These are phyloP conservation scores for Lerista edwardsae DNA, from an alignment of 2,797 vertebrate species.

Conservation along the genomic window DNA sequence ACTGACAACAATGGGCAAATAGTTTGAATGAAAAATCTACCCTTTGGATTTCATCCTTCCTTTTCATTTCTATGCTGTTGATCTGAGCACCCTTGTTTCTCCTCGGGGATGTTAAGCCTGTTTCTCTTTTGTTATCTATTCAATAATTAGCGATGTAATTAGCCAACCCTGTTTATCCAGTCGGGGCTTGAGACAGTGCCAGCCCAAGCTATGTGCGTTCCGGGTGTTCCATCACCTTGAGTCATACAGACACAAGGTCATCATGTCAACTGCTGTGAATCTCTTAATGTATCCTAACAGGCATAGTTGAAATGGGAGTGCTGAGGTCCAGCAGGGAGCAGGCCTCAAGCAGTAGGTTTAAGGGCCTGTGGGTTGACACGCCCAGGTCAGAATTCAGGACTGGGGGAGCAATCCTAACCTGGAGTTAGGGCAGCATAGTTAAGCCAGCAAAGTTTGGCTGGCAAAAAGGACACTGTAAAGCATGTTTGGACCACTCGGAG, in stretches of 20 bases:
- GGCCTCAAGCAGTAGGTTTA: too few species aligned
- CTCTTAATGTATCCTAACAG: not conserved
- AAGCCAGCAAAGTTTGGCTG: too few species aligned
- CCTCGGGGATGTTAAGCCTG: not conserved
- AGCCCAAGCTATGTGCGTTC: not conserved
- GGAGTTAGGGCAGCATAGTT: too few species aligned
- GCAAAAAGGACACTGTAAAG: too few species aligned
- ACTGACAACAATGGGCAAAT: conserved; percentile 27
- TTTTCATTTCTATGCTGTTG: conserved; percentile 42
- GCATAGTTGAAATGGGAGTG: not conserved
- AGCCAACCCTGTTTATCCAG: conserved; percentile 18
- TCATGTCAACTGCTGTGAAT: not conserved
- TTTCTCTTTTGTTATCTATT: conserved; percentile 38
- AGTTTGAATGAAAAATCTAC: conserved; percentile 48
- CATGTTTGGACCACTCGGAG: too few species aligned
- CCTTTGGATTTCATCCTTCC: conserved; percentile 2
- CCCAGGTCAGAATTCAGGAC: too few species aligned
- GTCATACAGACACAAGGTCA: not conserved
- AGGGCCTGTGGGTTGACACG: too few species aligned
- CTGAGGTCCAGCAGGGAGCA: not conserved
- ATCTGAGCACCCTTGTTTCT: not conserved
- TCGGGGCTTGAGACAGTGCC: not conserved
- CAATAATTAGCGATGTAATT: conserved; percentile 40
- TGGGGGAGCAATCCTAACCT: too few species aligned
- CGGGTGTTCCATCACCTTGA: not conserved